A percentile compares a stretch with the other conserved stretches of the same genome.
Evolutionary conservation across 2,113 vertebrate species (phyloP).

Genomic region (Anolis sagrei): DNA sequence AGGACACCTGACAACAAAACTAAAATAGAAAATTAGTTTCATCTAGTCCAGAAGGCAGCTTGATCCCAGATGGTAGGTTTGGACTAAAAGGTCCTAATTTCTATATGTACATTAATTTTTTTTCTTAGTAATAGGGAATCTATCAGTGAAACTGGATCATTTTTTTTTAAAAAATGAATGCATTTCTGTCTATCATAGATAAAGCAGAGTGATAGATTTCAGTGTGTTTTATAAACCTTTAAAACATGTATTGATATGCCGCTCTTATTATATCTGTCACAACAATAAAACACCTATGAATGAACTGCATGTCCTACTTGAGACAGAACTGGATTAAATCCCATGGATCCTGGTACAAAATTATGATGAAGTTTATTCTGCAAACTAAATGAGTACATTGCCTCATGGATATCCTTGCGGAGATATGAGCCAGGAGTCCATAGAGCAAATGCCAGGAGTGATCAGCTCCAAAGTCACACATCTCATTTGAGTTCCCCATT

Average conservation of each 20-base stretch:
- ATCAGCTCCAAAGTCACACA: not conserved
- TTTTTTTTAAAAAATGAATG: not conserved
- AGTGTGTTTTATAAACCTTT: not conserved
- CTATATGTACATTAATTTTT: not conserved
- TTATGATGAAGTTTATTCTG: not conserved
- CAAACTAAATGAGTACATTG: not conserved
- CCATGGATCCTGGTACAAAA: too few species aligned
- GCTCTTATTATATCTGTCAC: too few species aligned
- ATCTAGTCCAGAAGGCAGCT: not conserved
- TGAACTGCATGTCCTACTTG: too few species aligned
- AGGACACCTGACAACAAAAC: not conserved
- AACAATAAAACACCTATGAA: too few species aligned
- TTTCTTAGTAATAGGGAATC: not conserved
- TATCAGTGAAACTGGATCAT: not conserved
- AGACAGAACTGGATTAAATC: too few species aligned
- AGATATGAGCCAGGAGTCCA: not conserved
- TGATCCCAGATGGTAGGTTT: not conserved
- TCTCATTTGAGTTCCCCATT: too few species aligned
- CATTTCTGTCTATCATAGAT: not conserved
- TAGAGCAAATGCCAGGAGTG: not conserved
- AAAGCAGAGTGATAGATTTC: not conserved
- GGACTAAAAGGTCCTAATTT: not conserved
- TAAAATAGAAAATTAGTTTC: not conserved
- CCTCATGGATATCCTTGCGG: not conserved
- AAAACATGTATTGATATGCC: too few species aligned